Evolutionary conservation across 2,888 invertebrate species (phyloP).

Genomic region (Dryobota labecula): DNA sequence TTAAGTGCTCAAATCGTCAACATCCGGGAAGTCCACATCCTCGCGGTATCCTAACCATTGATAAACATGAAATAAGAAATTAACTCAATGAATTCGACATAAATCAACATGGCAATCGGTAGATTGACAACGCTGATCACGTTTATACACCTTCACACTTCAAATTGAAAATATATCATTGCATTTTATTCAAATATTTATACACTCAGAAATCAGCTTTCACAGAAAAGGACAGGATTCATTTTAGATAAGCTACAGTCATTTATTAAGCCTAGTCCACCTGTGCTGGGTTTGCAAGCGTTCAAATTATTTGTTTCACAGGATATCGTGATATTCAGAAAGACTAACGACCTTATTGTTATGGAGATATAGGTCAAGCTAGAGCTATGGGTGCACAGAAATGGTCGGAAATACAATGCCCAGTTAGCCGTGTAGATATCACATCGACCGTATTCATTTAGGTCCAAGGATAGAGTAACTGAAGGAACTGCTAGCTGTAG

Average conservation of each 20-base stretch:
- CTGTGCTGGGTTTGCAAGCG: slow-evolving; percentile 27
- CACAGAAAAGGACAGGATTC: rapidly evolving
- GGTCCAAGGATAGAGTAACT: slow-evolving; percentile 41
- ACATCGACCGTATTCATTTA: slow-evolving; percentile 30
- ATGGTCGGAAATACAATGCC: slow-evolving; percentile 48
- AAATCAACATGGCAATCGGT: slow-evolving; percentile 55
- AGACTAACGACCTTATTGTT: slow-evolving; percentile 65
- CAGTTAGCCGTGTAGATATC: slow-evolving; percentile 54
- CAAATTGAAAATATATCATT: slow-evolving; percentile 43
- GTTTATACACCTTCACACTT: slow-evolving; percentile 58
- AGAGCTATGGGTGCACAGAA: slow-evolving; percentile 38
- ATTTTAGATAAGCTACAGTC: not conserved
- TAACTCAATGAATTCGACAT: slow-evolving; percentile 56
- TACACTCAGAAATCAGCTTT: slow-evolving; percentile 1
- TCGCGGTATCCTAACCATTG: slow-evolving; percentile 1
- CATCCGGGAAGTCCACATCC: slow-evolving; percentile 53
- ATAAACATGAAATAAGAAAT: slow-evolving; percentile 40
- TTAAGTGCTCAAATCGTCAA: slow-evolving; percentile 12
- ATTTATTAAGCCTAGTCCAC: slow-evolving; percentile 17
- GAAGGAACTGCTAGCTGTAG: slow-evolving; percentile 18
- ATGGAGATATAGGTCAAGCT: slow-evolving; percentile 59
- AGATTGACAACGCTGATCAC: slow-evolving; percentile 61
- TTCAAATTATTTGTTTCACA: slow-evolving; percentile 53
- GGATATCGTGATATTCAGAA: slow-evolving; percentile 64
- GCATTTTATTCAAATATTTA: slow-evolving; percentile 12